phyloP scores from a whole-genome alignment of 1,140 invertebrate species.

The Cherax quadricarinatus region DNA sequence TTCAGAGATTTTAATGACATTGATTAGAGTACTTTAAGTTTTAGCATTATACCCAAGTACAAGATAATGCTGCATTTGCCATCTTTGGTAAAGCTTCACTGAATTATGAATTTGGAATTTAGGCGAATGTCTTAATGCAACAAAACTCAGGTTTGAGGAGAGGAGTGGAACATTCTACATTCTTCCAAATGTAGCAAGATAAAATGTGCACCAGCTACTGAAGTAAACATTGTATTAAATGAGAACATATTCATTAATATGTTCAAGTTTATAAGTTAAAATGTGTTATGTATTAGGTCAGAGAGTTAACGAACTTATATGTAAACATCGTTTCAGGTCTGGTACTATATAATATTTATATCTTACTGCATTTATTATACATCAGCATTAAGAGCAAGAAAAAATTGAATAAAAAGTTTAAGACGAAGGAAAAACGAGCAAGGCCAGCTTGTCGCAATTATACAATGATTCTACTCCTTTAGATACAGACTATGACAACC shows the following conservation, averaged over 20 bases:
- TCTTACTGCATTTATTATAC: neutral
- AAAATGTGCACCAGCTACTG: neutral
- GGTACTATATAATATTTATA: neutral
- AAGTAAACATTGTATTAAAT: neutral
- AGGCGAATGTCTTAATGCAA: neutral
- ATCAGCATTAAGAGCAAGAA: neutral
- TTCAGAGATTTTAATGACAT: too few relatives aligned
- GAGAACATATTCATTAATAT: neutral
- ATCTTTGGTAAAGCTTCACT: slow-evolving; percentile 48
- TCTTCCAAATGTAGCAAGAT: neutral
- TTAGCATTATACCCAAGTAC: too few relatives aligned
- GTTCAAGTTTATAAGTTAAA: neutral
- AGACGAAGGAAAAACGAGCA: neutral
- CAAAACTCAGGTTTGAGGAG: neutral
- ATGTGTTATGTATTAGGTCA: neutral
- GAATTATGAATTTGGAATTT: neutral
- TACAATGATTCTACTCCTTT: neutral
- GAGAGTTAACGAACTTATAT: neutral
- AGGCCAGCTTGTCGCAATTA: slow-evolving; percentile 33
- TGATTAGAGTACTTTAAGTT: too few relatives aligned
- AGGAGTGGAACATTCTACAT: neutral
- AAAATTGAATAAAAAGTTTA: neutral
- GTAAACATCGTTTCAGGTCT: neutral
- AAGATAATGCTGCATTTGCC: neutral
- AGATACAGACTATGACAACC: slow-evolving; percentile 13